Evolutionary conservation across 2,113 vertebrate species (phyloP), one percentile per base, ranked within the genome.

Genomic region (Trinectes maculatus): DNA sequence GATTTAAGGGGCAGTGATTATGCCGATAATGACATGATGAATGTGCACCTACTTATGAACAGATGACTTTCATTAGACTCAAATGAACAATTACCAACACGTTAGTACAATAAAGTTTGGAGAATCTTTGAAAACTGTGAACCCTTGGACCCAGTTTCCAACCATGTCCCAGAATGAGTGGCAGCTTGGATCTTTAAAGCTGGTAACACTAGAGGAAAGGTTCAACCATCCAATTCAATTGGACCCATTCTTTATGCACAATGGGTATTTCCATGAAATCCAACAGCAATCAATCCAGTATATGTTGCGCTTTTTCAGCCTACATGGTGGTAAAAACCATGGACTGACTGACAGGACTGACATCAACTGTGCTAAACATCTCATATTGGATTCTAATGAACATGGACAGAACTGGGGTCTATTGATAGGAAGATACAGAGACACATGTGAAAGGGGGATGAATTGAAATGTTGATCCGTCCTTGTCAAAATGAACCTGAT

Each of bases 401-500:
- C 31, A 22, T 31, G 25, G 7, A 64, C 22, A 43, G 21, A 26
- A 16, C 2, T n/a, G n/a, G n/a, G n/a, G n/a, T 63, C 3, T 0
- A 28, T 16, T 29, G 1, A n/a, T 18, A 29, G 42, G 28, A 19
- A n/a, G n/a, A 33, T 10, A 9, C 8, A 42, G 39, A 8, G 8
- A 42, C 8, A 56, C 19, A 22, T 5, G 21, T 55, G 13, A 26
- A 34, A 28, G 26, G 21, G 8, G 5, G 22, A 4, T 1, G 8
- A 1, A 24, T 36, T 28, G 7, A 7, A 42, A 13, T 10, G 33
- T 2, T 22, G 15, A n/a, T 71, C 25, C 31, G 13, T 11, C 31
- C 21, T n/a, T 16, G 26, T 43, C 31, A 37, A 60, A 47, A 44
- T 37, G 19, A 66, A 53, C 9, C 44, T 36, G 21, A 39, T 44